A percentile compares a stretch with the other conserved stretches of the same genome.
These are phyloP conservation scores for Drosophila aff. DNA, from an alignment of 1,140 invertebrate genomes.

Conservation along the genomic window DNA sequence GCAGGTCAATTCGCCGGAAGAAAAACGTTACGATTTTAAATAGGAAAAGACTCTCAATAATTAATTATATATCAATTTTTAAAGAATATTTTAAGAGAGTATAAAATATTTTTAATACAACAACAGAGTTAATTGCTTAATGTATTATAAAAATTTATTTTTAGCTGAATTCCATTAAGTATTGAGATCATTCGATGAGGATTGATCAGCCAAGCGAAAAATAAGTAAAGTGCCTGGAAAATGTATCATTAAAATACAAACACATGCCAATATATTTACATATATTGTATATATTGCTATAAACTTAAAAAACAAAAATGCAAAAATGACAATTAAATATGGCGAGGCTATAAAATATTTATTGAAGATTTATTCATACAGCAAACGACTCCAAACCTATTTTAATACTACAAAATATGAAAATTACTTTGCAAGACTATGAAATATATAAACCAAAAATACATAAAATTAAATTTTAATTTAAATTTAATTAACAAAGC, in stretches of 20 bases:
- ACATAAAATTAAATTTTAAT: neutral
- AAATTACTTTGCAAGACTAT: neutral
- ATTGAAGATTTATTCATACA: neutral
- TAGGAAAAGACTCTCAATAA: neutral
- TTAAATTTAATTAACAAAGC: neutral
- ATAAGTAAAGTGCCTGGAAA: conserved; percentile 11
- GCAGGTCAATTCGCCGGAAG: neutral
- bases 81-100: neutral
- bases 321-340: conserved; percentile 6
- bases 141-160: too few relatives aligned
- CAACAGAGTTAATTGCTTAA: neutral
- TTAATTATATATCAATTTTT: neutral
- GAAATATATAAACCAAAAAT: neutral
- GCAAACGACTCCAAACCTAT: neutral
- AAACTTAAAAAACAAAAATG: neutral
- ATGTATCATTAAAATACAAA: neutral
- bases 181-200: conserved; percentile 10
- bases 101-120: neutral
- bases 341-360: conserved; percentile 5
- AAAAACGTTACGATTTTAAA: neutral
- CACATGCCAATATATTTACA: too few relatives aligned
- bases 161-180: conserved; percentile 7
- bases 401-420: neutral
- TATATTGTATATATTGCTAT: neutral
- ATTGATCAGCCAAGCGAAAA: conserved; percentile 19